Percentiles rank a stretch among this genome's conserved stretches.
These are phyloP conservation scores for Malurus alboscapulatus DNA, from an alignment of 2,113 vertebrate species.

Conservation along the genomic window DNA sequence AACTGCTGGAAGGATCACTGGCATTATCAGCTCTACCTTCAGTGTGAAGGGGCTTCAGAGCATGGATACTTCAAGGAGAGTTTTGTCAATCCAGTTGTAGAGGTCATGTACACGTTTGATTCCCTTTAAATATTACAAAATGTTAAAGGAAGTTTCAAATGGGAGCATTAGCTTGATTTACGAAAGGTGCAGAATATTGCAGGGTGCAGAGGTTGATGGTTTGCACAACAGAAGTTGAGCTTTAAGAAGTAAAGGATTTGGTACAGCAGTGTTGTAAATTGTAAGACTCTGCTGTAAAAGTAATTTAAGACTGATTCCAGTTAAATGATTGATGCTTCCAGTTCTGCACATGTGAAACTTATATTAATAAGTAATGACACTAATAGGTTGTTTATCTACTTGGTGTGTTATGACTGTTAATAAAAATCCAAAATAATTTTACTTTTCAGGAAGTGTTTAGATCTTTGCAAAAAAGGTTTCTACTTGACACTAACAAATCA, in stretches of 20 bases:
- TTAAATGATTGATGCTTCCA: neutral
- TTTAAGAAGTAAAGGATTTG: neutral
- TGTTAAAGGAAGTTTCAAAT: neutral
- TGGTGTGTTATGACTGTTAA: conserved; percentile 11
- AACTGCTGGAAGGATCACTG: neutral
- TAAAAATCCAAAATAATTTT: conserved; percentile 29
- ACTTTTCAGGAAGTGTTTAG: neutral
- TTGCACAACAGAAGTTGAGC: neutral
- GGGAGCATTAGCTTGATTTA: neutral
- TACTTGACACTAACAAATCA: conserved; percentile 60
- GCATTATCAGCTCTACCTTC: neutral
- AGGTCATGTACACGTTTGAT: neutral
- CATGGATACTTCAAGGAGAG: neutral
- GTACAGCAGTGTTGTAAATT: neutral
- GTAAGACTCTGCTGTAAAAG: neutral
- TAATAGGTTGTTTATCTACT: neutral
- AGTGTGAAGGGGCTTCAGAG: neutral
- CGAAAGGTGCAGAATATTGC: neutral
- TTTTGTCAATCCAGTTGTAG: neutral
- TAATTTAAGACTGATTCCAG: neutral
- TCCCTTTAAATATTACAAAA: neutral
- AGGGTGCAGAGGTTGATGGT: neutral
- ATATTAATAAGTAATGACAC: neutral
- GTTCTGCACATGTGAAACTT: neutral
- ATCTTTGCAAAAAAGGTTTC: conserved; percentile 1